Evolutionary conservation across 37 sponge, comb jelly and placozoan genomes (phyloP), one percentile per base, ranked within the genome.

Genomic region (Cladorhizidae sp.): DNA sequence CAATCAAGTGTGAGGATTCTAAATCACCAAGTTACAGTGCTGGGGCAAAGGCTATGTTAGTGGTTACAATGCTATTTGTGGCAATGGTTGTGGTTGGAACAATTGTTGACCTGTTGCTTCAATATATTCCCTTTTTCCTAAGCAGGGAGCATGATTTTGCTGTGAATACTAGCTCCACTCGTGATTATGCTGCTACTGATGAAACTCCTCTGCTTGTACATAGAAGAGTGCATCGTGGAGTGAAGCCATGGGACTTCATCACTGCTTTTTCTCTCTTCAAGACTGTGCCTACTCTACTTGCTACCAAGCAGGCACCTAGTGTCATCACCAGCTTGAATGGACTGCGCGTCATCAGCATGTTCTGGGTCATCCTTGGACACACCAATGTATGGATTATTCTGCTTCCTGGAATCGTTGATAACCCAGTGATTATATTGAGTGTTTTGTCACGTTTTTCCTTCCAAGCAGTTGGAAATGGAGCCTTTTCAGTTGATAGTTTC

Each of bases 361-460:
- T 81, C 45, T 95, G 96, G 96, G 90, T 92, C 25, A 92, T 95
- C 17, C 37, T 89, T 2, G 70, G 93, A 3, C 96, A 95, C 51
- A 42, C 76, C 43, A 40, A 73, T 36, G 1, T 76, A 36, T 85
- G 71, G 73, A 52, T n/a, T 7, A 6, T 64, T 25, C 59, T 58
- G 11, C 14, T 58, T 35, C 18, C 21, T 17, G 42, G 22, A 22
- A 45, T 9, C 9, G 67, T 49, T 32, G 58, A 74, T 32, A 86
- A 86, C 39, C 26, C 68, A 14, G 49, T 57, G 14, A 35, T 81
- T 0, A 2, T 76, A 18, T 22, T 22, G 8, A 45, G 31, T 63
- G 39, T 77, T 21, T 51, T 63, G 11, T 33, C 67, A 36, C 42
- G 79, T 14, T 86, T 89, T 57, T 37, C 83, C 17, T 76, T 82